A percentile compares a stretch with the other conserved stretches of the same genome.
Conservation (phyloP, 2,888 invertebrate species). For the Hypolimnas misippus region DNA sequence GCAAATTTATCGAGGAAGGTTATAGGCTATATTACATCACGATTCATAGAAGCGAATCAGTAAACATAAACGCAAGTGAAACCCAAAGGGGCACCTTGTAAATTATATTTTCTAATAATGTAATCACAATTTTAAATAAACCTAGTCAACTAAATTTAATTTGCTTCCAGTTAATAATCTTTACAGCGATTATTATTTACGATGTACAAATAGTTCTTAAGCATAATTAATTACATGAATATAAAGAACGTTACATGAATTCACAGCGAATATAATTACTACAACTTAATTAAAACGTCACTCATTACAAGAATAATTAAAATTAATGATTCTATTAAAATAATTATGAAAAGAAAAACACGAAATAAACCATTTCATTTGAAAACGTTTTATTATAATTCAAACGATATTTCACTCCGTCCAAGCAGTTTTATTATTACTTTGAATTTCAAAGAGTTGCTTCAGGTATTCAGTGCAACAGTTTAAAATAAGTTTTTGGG, state of each 20-base stretch:
- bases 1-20: too few species aligned
- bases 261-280: not conserved
- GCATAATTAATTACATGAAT: not conserved
- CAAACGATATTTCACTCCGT: not conserved
- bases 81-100: too few species aligned
- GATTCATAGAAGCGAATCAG: too few species aligned
- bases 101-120: too few species aligned
- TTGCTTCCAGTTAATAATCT: too few species aligned
- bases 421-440: not conserved
- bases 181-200: not conserved
- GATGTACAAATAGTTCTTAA: not conserved
- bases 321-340: not conserved
- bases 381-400: constrained; percentile 1
- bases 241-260: not conserved
- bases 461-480: constrained; percentile 27
- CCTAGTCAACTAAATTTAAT: too few species aligned
- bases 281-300: constrained; percentile 4
- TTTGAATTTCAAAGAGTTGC: constrained; percentile 25
- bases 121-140: too few species aligned
- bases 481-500: constrained; percentile 41
- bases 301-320: not conserved
- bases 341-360: not conserved
- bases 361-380: not conserved
- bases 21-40: too few species aligned
- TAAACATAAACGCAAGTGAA: too few species aligned